A percentile compares a stretch with the other conserved stretches of the same genome.
phyloP scores from a whole-genome alignment of 2,888 invertebrate species.

The Rhamphomyia laevipes region DNA sequence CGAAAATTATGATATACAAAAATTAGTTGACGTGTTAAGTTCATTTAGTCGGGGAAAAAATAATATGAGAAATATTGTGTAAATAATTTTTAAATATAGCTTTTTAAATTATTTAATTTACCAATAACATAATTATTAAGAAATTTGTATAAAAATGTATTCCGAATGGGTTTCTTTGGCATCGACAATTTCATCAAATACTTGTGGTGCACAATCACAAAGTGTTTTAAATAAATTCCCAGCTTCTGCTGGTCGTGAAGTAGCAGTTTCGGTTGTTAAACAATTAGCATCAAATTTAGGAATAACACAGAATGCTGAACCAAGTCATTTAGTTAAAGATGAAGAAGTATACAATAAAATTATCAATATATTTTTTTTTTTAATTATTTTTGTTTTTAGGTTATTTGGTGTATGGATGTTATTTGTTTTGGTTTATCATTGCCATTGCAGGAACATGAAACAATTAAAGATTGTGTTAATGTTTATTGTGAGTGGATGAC shows the following conservation, averaged over 20 bases:
- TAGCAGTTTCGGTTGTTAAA: constrained; percentile 48
- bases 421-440: constrained; percentile 86
- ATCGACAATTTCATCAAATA: constrained; percentile 36
- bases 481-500: constrained; percentile 96
- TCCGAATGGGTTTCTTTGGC: constrained; percentile 45
- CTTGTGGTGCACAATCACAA: constrained; percentile 39
- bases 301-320: constrained; percentile 71
- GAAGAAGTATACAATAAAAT: constrained; percentile 58
- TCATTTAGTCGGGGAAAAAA: too few species aligned
- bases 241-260: constrained; percentile 45
- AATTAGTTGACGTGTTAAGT: too few species aligned
- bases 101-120: too few species aligned
- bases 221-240: constrained; percentile 52
- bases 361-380: not conserved
- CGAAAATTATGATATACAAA: too few species aligned
- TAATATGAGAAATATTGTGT: too few species aligned
- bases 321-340: constrained; percentile 71
- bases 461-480: constrained; percentile 89
- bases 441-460: constrained; percentile 83
- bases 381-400: constrained; percentile 42
- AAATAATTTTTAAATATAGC: too few species aligned
- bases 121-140: too few species aligned
- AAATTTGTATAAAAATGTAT: constrained; percentile 35
- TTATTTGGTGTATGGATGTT: constrained; percentile 77
- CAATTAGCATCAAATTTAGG: constrained; percentile 49